Evolutionary conservation across 2,797 vertebrate species (phyloP), one percentile per base, ranked within the genome.

Genomic region (Gymnothorax reevesii): DNA sequence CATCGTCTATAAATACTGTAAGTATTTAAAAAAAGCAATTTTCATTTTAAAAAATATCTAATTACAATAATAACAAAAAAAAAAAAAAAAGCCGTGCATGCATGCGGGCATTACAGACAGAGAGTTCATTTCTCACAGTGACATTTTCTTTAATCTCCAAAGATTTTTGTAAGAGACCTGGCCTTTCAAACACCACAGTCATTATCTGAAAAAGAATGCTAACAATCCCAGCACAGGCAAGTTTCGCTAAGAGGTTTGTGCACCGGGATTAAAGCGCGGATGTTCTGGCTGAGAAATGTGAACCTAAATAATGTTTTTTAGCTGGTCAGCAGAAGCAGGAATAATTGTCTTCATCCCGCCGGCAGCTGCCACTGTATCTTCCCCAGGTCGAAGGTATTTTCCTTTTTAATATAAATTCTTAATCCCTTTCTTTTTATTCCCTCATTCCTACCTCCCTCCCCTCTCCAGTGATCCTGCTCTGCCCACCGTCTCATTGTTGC

Each of bases 401-500:
- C 92, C 90, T 92, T 93, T 93, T 79, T 89, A 93, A 95, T 95
- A 94, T 93, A 94, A 97, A 97, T 94, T 94, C 93, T 92, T 95
- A 96, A 94, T 92, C 92, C 94, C 90, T 90, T 90, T 91, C 91
- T 93, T 91, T 91, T 89, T 91, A 90, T 89, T 92, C 90, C 91
- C 91, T 86, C 90, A 91, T 90, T 86, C 87, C 87, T 89, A 86
- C 90, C 87, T 89, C 92, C 15, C 60, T 57, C 57, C 20, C 57
- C 86, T 87, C 64, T 87, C 59, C 93, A 94, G 90, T 91, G 94
- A 94, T 89, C 91, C 93, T 94, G 97, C 96, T 96, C 96, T 96
- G 90, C 88, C 96, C 33, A 42, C 93, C 94, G 94, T 93, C 96
- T 98, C 95, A 96, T 97, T 97, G 97, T 94, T 96, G 96, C 96